Evolutionary conservation across 2,797 vertebrate species (phyloP).

Genomic region (Malurus splendens): DNA sequence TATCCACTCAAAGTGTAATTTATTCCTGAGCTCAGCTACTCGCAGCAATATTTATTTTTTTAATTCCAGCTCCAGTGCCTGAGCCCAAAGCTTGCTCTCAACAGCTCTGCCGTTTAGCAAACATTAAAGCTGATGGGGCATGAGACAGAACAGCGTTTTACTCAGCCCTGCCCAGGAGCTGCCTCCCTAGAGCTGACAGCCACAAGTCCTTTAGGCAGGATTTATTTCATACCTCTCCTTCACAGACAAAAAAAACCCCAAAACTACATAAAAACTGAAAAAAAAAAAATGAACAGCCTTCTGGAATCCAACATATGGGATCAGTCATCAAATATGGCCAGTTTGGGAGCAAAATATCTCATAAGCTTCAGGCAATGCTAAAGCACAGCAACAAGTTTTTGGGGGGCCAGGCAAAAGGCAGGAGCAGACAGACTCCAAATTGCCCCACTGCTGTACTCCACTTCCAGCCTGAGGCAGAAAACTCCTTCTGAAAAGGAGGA

Average conservation of each 20-base stretch:
- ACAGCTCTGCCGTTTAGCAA: neutral
- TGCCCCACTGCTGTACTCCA: neutral
- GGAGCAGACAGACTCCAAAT: neutral
- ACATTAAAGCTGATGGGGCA: conserved; percentile 8
- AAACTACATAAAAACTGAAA: too few relatives aligned
- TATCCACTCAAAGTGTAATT: neutral
- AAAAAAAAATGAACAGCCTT: neutral
- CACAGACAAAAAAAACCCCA: neutral
- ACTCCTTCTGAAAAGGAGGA: neutral
- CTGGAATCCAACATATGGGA: neutral
- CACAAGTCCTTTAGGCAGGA: neutral
- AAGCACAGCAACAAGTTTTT: neutral
- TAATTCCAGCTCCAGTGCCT: neutral
- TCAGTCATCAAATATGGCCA: rapidly evolving
- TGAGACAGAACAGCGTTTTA: neutral
- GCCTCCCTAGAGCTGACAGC: neutral
- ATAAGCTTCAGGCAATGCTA: neutral
- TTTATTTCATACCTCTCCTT: neutral
- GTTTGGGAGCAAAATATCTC: neutral
- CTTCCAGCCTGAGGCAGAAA: neutral
- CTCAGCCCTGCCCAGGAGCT: neutral
- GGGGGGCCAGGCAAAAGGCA: neutral
- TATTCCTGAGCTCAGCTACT: neutral
- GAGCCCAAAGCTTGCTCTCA: neutral
- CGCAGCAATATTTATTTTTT: neutral